phyloP scores from a whole-genome alignment of 2,888 invertebrate species.

The Chelonus formosanus region DNA sequence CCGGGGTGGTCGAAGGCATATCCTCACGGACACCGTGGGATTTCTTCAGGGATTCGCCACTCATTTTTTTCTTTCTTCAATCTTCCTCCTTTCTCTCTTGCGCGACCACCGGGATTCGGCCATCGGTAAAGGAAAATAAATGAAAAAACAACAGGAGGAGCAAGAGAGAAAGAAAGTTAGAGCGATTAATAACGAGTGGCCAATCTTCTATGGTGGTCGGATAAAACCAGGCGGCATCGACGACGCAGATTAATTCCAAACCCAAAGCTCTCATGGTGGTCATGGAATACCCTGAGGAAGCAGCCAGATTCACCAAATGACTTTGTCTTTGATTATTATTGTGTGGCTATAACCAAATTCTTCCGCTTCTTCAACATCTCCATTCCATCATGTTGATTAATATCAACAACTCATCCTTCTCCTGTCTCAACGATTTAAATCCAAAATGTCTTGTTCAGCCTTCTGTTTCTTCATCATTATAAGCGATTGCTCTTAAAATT shows the following conservation, averaged over 20 bases:
- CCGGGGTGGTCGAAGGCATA: constrained; percentile 48
- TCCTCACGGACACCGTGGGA: constrained; percentile 47
- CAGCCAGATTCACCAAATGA: constrained; percentile 17
- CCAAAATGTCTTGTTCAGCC: no score
- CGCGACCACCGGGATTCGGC: constrained; percentile 16
- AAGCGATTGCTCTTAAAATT: no score
- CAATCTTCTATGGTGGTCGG: constrained; percentile 33
- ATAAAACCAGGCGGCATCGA: constrained; percentile 37
- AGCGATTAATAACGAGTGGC: constrained; percentile 35
- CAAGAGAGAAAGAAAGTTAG: constrained; percentile 10
- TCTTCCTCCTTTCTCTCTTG: constrained; percentile 17
- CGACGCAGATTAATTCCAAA: constrained; percentile 33
- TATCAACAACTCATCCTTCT: no score
- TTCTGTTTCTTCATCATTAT: no score
- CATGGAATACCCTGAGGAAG: constrained; percentile 11
- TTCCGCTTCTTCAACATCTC: constrained; percentile 17
- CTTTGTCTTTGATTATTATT: constrained; percentile 20
- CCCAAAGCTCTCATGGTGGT: constrained; percentile 29
- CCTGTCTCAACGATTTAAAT: no score
- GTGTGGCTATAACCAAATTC: not conserved
- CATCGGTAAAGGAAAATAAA: constrained; percentile 22
- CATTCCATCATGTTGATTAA: not conserved
- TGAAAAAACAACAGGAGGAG: constrained; percentile 10
- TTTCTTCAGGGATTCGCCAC: constrained; percentile 43
- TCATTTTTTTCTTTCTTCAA: constrained; percentile 24